Evolutionary conservation across 2,797 vertebrate species (phyloP), one percentile per base, ranked within the genome.

Genomic region (Lithobates pipiens): DNA sequence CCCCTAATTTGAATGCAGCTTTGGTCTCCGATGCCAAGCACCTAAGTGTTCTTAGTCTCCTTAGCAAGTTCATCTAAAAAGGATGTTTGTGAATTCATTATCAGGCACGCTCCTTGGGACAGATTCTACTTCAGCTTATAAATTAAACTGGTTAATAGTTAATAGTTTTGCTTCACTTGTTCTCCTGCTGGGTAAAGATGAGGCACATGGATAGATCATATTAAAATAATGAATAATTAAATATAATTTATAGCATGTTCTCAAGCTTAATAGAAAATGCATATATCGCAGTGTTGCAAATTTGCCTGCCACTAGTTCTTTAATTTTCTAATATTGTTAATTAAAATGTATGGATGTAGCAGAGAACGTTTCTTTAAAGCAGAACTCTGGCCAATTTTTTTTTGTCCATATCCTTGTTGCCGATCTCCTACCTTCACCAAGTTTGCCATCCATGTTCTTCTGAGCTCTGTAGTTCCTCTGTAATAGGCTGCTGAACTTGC

Each of bases 181-280:
- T 67, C 65, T 67, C 65, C 65, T 67, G 65, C n/a, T 67, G 65
- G 65, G 65, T 67, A 67, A 67, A 67, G 65, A 67, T 67, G 65
- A 29, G 65, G 11, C n/a, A 29, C 25, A 11, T 67, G 65, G 27
- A 27, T 67, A 67, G n/a, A 67, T 67, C 65, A 67, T 25, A 67
- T 67, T 67, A 67, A 67, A 67, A 25, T 25, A 67, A 67, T 67
- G 65, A 67, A 67, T 67, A 25, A 67, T 67, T 67, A 67, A 67
- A 67, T 67, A 25, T 67, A 25, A 67, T 67, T 67, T 67, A 67
- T 67, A 67, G 65, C 65, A 67, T 29, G 25, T 67, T 25, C 65
- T 67, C 10, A 67, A 67, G 25, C 25, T 29, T 67, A 67, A 67
- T 25, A 67, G 65, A 67, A 67, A 67, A 67, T 67, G 65, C n/a